A percentile compares a stretch with the other conserved stretches of the same genome.
phyloP scores from a whole-genome alignment of 2,797 vertebrate species.

The Echeneis naucrates region DNA sequence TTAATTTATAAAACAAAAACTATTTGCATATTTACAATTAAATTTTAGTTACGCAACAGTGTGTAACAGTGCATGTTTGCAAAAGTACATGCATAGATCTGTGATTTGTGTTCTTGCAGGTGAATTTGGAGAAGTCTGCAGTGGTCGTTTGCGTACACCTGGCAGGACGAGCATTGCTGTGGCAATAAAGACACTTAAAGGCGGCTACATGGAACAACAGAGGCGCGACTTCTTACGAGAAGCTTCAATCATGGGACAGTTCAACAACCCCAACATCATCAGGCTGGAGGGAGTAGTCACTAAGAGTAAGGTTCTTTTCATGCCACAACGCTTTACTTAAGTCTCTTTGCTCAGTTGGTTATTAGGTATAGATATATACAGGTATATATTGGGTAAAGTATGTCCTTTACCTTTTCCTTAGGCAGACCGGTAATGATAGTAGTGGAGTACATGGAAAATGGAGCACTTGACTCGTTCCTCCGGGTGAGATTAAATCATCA shows the following conservation, averaged over 20 bases:
- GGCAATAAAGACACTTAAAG: constrained; percentile 98
- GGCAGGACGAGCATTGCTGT: constrained; percentile 94
- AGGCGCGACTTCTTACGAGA: constrained; percentile 95
- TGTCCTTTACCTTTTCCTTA: constrained; percentile 73
- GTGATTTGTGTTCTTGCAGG: constrained; percentile 78
- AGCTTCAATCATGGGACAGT: constrained; percentile 98
- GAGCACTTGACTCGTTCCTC: constrained; percentile 95
- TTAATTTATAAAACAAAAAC: not conserved
- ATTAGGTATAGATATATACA: too few species aligned
- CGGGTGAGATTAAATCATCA: constrained; percentile 82
- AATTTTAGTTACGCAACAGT: not conserved
- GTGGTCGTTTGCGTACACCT: constrained; percentile 92
- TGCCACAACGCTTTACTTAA: not conserved
- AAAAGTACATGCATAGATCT: not conserved
- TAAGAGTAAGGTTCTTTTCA: constrained; percentile 88
- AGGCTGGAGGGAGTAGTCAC: constrained; percentile 97
- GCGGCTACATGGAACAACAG: constrained; percentile 93
- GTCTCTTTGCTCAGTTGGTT: not conserved
- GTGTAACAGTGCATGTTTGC: not conserved
- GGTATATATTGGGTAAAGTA: too few species aligned
- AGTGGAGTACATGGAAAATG: constrained; percentile 98
- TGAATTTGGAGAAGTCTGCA: constrained; percentile 98
- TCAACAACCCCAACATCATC: constrained; percentile 96
- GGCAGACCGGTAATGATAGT: constrained; percentile 98
- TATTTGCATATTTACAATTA: not conserved